These are phyloP conservation scores for Lochmaea capreae DNA, from an alignment of 2,888 invertebrate genomes.

Conservation along the genomic window DNA sequence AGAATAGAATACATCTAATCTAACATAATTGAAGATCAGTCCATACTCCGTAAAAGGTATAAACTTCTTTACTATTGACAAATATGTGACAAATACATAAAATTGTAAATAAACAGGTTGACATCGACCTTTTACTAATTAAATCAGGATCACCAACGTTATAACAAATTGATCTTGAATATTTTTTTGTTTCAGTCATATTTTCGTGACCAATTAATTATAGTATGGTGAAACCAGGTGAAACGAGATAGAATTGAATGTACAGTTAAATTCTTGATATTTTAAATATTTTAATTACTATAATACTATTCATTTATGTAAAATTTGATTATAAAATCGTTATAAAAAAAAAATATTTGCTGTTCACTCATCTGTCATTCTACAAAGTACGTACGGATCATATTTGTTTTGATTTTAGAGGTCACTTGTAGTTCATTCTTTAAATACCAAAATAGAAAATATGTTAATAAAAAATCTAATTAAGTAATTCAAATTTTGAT, in stretches of 20 bases:
- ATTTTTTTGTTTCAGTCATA: not conserved
- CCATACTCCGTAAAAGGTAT: constrained; percentile 26
- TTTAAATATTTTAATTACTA: no score
- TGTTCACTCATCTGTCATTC: not conserved
- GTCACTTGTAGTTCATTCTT: constrained; percentile 19
- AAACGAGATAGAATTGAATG: not conserved
- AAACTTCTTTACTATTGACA: constrained; percentile 23
- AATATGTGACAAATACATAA: constrained; percentile 33
- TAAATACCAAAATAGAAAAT: constrained; percentile 21
- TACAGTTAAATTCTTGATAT: no score
- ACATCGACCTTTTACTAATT: constrained; percentile 24
- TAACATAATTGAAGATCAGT: constrained; percentile 19
- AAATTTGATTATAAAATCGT: not conserved
- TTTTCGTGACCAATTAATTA: not conserved
- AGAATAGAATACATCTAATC: not conserved
- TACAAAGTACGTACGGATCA: not conserved
- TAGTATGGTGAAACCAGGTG: not conserved
- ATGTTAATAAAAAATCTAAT: constrained; percentile 12
- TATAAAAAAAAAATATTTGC: not conserved
- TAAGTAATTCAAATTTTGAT: not conserved
- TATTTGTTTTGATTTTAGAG: constrained; percentile 20
- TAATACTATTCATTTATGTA: no score
- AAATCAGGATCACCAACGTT: constrained; percentile 17
- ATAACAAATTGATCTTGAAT: not conserved
- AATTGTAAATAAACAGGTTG: constrained; percentile 35